phyloP scores from a whole-genome alignment of 2,888 invertebrate species.

The Lepeophtheirus nordmannii region DNA sequence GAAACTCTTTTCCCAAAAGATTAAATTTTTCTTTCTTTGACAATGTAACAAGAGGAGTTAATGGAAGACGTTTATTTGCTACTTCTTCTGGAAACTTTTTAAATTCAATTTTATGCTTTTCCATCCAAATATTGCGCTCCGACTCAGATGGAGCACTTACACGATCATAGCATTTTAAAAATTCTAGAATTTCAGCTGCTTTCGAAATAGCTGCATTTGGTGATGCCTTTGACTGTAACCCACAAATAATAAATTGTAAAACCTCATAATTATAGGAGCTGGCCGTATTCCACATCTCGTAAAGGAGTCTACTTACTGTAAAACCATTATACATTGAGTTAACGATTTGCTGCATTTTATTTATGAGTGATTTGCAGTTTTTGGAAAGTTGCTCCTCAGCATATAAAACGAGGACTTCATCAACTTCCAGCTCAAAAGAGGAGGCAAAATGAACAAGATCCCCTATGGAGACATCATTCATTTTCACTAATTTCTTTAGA shows the following conservation, averaged over 20 bases:
- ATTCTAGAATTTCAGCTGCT: background rate
- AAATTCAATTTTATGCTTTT: background rate
- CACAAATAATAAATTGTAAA: background rate
- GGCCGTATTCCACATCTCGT: background rate
- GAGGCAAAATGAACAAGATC: no score
- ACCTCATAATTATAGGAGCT: conserved; percentile 4
- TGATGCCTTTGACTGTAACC: background rate
- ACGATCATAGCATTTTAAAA: background rate
- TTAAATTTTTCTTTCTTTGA: background rate
- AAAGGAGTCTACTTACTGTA: background rate
- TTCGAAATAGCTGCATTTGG: no score
- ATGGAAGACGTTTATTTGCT: background rate
- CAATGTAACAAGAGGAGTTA: background rate
- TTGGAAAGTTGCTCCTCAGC: no score
- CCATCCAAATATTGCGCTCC: background rate
- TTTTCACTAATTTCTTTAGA: no score
- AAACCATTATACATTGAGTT: no score
- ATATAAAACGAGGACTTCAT: no score
- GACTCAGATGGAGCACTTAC: background rate
- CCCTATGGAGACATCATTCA: no score
- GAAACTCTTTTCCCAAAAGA: conserved; percentile 8
- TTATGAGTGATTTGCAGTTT: no score
- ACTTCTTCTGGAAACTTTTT: no score
- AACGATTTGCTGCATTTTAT: no score
- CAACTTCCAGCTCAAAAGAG: no score